Evolutionary conservation across 64 coral and sea anemone species (phyloP), one percentile per base, ranked within the genome.

Genomic region (Acropora tenuis): DNA sequence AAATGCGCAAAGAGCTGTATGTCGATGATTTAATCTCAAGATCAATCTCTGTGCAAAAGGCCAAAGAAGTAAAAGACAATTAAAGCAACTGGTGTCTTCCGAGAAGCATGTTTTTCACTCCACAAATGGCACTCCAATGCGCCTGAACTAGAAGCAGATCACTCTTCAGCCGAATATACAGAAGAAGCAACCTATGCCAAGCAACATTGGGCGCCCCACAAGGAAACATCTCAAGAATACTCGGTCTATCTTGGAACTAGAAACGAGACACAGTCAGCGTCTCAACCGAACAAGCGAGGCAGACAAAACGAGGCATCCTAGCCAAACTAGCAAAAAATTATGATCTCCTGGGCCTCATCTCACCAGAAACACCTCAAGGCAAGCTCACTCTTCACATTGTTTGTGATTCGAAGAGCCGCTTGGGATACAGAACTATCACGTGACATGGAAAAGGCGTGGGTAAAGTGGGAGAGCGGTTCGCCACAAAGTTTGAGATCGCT

Each of bases 61-160:
- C 30, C 30, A 30, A 30, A 30, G 30, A 30, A 30, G 30, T 30
- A 30, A 30, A 30, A 30, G 30, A 30, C 30, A 1, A 30, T 30
- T 30, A 30, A 30, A 30, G 30, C 30, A 30, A 30, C 30, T 30
- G 30, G 30, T 30, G 30, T 30, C 30, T 30, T 30, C 30, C 30
- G 42, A 40, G 13, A 78, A 17, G 46, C 8, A 69, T 19, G 50
- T 8, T 92, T 92, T 57, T 40, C 65, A 1, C 81, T 92, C 1
- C 90, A 86, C 16, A 92, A 78, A 43, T 92, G 71, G 81, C 80
- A 86, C 16, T 92, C 73, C 1, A 86, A 92, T 42, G 53, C 43
- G 4, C 42, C 72, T 5, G 90, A 55, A 30, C 69, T 91, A 5
- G 89, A 83, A 75, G 18, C 45, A 58, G 60, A 17, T 2, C 42